phyloP scores from a whole-genome alignment of 2,888 invertebrate genomes.

The Acanthoscelides obtectus region DNA sequence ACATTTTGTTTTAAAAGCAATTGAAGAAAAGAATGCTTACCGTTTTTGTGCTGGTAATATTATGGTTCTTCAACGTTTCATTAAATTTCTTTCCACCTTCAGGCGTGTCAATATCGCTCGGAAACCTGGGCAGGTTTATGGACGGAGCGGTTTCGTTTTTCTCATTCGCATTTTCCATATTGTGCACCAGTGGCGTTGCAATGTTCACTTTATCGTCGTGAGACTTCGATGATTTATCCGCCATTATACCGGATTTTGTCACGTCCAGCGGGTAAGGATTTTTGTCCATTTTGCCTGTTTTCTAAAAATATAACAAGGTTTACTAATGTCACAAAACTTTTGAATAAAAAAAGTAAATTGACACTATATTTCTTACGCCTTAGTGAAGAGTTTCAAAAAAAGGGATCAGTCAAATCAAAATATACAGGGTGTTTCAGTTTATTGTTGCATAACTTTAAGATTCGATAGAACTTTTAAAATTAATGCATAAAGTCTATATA shows the following conservation, averaged over 20 bases:
- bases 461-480: no score
- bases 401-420: no score
- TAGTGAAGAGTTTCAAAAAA: no score
- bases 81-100: slow-evolving; percentile 38
- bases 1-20: no score
- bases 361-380: no score
- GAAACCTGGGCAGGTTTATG: slow-evolving; percentile 18
- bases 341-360: no score
- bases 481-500: no score
- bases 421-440: no score
- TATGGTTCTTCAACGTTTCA: slow-evolving; percentile 46
- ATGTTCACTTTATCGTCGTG: neutral
- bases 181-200: neutral
- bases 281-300: neutral
- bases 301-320: neutral
- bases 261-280: neutral
- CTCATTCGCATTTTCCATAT: neutral
- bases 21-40: no score
- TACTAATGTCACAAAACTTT: no score
- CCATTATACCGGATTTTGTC: neutral
- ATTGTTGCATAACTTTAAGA: no score
- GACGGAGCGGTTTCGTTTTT: neutral
- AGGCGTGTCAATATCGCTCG: slow-evolving; percentile 34
- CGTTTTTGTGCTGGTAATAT: slow-evolving; percentile 45
- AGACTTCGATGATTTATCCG: neutral